phyloP scores from a whole-genome alignment of 2,113 vertebrate genomes.

The Sporophila hypoxantha region DNA sequence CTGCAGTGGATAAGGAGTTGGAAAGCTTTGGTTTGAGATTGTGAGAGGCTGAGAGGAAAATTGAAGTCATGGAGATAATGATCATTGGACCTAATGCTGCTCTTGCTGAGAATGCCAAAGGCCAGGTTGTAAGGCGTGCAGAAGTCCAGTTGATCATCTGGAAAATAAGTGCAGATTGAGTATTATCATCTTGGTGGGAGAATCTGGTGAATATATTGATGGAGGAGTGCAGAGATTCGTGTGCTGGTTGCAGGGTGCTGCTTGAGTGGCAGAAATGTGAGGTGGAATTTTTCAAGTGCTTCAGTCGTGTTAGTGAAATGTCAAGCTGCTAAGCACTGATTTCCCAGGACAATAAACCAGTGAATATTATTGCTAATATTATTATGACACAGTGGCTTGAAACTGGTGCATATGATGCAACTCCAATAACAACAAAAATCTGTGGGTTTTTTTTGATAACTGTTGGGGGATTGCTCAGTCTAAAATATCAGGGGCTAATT shows the following conservation, averaged over 20 bases:
- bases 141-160: slow-evolving; percentile 50
- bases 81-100: slow-evolving; percentile 53
- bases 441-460: rapidly evolving
- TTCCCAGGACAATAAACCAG: neutral
- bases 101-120: slow-evolving; percentile 59
- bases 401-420: neutral
- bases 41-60: slow-evolving; percentile 55
- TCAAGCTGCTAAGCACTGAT: neutral
- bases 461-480: neutral
- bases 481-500: neutral
- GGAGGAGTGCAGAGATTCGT: neutral
- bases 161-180: slow-evolving; percentile 57
- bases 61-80: slow-evolving; percentile 58
- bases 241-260: neutral
- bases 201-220: neutral
- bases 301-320: neutral
- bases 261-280: neutral
- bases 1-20: slow-evolving; percentile 51
- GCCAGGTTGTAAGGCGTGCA: slow-evolving; percentile 39
- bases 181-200: slow-evolving; percentile 36
- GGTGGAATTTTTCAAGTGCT: neutral
- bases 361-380: neutral
- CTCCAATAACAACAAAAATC: neutral
- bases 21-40: slow-evolving; percentile 52
- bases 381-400: neutral